Percentiles rank a stretch among this genome's conserved stretches.
phyloP scores from a whole-genome alignment of 2,797 vertebrate species.

The Bufotes viridis region DNA sequence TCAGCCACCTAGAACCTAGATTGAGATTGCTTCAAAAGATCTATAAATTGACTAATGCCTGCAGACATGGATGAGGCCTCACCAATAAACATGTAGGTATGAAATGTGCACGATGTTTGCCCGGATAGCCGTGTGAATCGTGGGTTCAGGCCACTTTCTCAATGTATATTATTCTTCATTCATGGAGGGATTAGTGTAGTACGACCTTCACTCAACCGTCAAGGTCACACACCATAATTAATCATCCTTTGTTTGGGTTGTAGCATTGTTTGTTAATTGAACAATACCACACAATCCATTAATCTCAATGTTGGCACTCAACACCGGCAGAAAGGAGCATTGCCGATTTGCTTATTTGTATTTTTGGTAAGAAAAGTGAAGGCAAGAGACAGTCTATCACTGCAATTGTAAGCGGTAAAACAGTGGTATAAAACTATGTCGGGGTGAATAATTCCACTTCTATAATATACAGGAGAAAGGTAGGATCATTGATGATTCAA shows the following conservation, averaged over 20 bases:
- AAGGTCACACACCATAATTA: constrained; percentile 52
- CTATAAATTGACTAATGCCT: constrained; percentile 24
- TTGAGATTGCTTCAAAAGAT: constrained; percentile 33
- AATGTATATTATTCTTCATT: constrained; percentile 46
- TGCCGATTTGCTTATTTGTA: constrained; percentile 27
- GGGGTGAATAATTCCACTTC: too few species aligned
- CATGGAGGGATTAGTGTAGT: constrained; percentile 29
- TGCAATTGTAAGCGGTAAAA: background rate
- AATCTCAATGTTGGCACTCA: constrained; percentile 41
- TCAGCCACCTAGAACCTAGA: constrained; percentile 49
- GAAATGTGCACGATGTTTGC: constrained; percentile 6
- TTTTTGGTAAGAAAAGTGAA: background rate
- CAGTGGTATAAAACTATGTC: background rate
- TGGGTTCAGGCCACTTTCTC: constrained; percentile 12
- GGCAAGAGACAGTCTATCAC: background rate
- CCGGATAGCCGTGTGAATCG: constrained; percentile 20
- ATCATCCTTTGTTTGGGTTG: constrained; percentile 54
- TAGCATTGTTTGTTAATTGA: constrained; percentile 56
- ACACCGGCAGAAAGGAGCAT: background rate
- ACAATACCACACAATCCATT: constrained; percentile 50
- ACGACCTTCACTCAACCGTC: constrained; percentile 19
- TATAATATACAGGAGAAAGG: background rate
- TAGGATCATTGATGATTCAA: too few species aligned
- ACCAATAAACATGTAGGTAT: constrained; percentile 29
- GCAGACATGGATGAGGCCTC: constrained; percentile 27